Evolutionary conservation across 2,113 vertebrate species (phyloP), one percentile per base, ranked within the genome.

Genomic region (Oophaga pumilio): DNA sequence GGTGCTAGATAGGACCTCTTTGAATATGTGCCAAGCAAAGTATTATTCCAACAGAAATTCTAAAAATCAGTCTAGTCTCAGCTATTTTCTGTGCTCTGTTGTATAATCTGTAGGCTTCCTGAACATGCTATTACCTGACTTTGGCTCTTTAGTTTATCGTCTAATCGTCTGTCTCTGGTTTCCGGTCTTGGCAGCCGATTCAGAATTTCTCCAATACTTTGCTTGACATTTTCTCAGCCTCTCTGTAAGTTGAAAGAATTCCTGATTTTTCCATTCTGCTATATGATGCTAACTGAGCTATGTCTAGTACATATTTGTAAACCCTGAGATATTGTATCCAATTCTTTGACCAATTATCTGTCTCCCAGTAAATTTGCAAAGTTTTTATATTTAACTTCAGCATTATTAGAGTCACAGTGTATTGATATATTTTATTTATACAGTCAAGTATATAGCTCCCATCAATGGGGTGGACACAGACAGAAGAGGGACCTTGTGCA

Each of bases 1-100:
- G 24, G n/a, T 74, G 76, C 22, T 24, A 78, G 76, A 78, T 78
- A 57, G 76, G n/a, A 52, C 50, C 20, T 76, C 76, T 78, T 78
- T 56, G 52, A 78, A 78, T 56, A 11, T 78, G 12, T 26, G 52
- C 76, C n/a, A 78, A 24, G 52, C 56, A 17, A 78, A 15, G 52
- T 52, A 78, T 78, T 78, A 56, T 13, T 24, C 76, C 11, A 14
- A 56, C 59, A 66, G 20, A 11, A 20, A 82, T 66, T 66, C 60
- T 22, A 66, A 66, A 81, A 66, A 80, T 0, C 8, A 12, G 26
- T 66, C 33, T 79, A 79, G 77, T 59, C 53, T 73, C 26, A 49
- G 43, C 28, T 60, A 62, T 81, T 43, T 81, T 28, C 28, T 17
- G 76, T 26, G 13, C n/a, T 24, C 22, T 62, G 17, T 81, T 81